phyloP scores from a whole-genome alignment of 2,888 invertebrate genomes.

The Thereva unica region DNA sequence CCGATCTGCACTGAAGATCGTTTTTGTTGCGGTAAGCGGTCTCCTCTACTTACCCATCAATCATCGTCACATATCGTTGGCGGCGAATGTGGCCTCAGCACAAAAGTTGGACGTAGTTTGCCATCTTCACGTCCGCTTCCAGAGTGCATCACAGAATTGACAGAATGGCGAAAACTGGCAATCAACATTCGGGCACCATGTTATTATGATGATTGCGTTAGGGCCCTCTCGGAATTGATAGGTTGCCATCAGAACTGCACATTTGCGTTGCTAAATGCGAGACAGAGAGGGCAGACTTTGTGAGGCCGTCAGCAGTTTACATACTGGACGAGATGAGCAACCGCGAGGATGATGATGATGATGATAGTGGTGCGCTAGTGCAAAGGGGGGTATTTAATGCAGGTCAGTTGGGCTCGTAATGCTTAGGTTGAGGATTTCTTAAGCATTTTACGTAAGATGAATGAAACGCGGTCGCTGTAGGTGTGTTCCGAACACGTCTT shows the following conservation, averaged over 20 bases:
- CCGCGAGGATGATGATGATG: slow-evolving; percentile 6
- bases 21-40: slow-evolving; percentile 29
- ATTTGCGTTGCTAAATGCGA: slow-evolving; percentile 24
- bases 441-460: slow-evolving; percentile 14
- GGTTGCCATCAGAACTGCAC: slow-evolving; percentile 17
- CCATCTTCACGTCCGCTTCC: slow-evolving; percentile 22
- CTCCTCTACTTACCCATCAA: slow-evolving; percentile 26
- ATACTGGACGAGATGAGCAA: too few species aligned
- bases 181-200: slow-evolving; percentile 24
- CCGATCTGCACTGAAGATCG: slow-evolving; percentile 9
- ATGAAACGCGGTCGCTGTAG: slow-evolving; percentile 20
- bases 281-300: slow-evolving; percentile 18
- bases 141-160: slow-evolving; percentile 16
- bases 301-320: slow-evolving; percentile 8
- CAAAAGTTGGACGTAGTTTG: slow-evolving; percentile 7
- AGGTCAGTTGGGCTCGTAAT: slow-evolving; percentile 24
- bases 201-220: slow-evolving; percentile 31
- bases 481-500: neutral
- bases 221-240: slow-evolving; percentile 18
- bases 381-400: slow-evolving; percentile 12
- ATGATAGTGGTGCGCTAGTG: neutral
- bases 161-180: slow-evolving; percentile 34
- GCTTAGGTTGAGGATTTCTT: slow-evolving; percentile 4
- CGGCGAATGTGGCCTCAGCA: slow-evolving; percentile 2
- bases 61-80: slow-evolving; percentile 36